Conservation (phyloP, 2,797 vertebrate species). For the Odontamblyopus rebecca region DNA sequence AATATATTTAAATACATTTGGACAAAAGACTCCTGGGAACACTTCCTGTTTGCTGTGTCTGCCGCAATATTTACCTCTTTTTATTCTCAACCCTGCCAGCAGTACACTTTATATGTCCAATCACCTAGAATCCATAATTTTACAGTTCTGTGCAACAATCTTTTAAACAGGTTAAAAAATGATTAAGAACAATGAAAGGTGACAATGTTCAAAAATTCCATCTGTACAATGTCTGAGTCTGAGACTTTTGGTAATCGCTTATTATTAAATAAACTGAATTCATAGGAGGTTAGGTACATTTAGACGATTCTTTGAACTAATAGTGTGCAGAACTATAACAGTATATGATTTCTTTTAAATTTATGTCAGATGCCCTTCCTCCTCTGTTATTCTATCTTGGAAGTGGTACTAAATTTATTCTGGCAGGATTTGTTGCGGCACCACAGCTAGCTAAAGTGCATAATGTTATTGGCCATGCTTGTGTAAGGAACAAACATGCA, state of each 20-base stretch:
- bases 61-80: conserved; percentile 62
- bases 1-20: conserved; percentile 83
- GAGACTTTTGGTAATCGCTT: not conserved
- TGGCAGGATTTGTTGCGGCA: not conserved
- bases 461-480: conserved; percentile 38
- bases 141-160: conserved; percentile 1
- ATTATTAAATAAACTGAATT: not conserved
- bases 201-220: not conserved
- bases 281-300: not conserved
- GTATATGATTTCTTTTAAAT: not conserved
- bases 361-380: not conserved
- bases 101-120: conserved; percentile 50
- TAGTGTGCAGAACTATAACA: too few relatives aligned
- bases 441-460: not conserved
- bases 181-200: not conserved
- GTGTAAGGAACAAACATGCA: conserved; percentile 35
- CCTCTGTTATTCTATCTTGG: not conserved
- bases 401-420: not conserved
- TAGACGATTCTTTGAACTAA: not conserved
- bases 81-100: conserved; percentile 57
- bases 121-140: conserved; percentile 49
- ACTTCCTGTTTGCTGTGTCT: conserved; percentile 62
- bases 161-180: not conserved
- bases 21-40: conserved; percentile 69
- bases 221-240: not conserved